A percentile compares a stretch with the other conserved stretches of the same genome.
Conservation (phyloP, 2,888 invertebrate genomes). For the Nasonia oneida region DNA sequence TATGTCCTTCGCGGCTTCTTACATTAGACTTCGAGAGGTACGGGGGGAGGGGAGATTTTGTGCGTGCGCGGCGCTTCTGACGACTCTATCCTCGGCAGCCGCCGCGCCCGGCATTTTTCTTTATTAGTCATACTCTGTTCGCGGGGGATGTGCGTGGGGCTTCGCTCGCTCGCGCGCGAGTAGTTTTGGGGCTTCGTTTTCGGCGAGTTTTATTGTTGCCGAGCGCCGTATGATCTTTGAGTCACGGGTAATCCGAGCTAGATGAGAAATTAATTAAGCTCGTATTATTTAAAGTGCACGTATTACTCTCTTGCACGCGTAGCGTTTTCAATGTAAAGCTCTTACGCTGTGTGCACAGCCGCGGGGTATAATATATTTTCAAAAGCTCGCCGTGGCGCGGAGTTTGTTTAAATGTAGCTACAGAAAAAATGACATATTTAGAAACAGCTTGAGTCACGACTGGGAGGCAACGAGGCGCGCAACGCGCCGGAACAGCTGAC, state of each 20-base stretch:
- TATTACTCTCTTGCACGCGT: no score
- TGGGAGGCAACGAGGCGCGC: not conserved
- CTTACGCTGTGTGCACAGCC: not conserved
- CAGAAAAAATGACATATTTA: slow-evolving; percentile 7
- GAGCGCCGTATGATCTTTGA: not conserved
- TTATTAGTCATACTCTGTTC: slow-evolving; percentile 58
- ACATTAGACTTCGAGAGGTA: slow-evolving; percentile 43
- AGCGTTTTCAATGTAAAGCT: not conserved
- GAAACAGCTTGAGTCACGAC: not conserved
- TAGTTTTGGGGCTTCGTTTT: slow-evolving; percentile 25
- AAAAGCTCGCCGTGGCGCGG: not conserved
- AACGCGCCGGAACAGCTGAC: slow-evolving; percentile 33
- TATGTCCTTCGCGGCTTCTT: slow-evolving; percentile 61
- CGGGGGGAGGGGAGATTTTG: not conserved
- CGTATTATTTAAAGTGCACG: not conserved
- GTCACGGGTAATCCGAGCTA: not conserved
- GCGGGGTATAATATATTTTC: not conserved
- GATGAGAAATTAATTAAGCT: not conserved
- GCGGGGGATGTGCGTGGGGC: slow-evolving; percentile 25
- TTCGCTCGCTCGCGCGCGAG: not conserved
- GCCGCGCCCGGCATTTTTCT: slow-evolving; percentile 46
- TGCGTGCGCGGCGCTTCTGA: not conserved
- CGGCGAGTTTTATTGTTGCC: slow-evolving; percentile 15
- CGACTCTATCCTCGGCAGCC: not conserved
- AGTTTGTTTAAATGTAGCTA: slow-evolving; percentile 9